Base-by-base conservation (phyloP, 2,797 vertebrate species). In the Morus bassanus region DNA sequence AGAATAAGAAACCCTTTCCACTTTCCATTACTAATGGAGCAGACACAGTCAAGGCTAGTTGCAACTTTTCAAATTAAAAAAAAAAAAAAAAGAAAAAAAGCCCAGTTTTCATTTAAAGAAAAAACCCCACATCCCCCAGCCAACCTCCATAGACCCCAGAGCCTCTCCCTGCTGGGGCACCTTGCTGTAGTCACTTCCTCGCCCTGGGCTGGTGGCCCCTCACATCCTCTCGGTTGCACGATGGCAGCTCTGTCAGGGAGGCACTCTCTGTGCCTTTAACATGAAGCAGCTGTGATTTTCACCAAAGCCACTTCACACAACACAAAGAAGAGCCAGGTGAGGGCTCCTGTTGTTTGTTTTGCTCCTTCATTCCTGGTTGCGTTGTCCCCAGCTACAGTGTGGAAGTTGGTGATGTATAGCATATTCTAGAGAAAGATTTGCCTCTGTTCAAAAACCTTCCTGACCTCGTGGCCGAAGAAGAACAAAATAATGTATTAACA, bases 401-500 rank as follows among this genome's bases (percentile, higher is more conserved):
- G 86, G 69, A 92, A 96, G 89, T 81, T 89, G 43, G 91, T 84
- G 76, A 86, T 94, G 43, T 88, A 70, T 60, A 88, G 39, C 13
- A 41, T 81, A 72, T 94, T 94, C 93, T 94, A 95, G 97, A 97
- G 97, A 97, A 97, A 95, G 86, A 89, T 89, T 91, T 95, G 79
- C 91, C 70, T 97, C 97, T 95, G 91, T 95, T 97, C 60, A 96
- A 80, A 97, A 97, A 87, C 93, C 70, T 82, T 95, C 91, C 96
- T 97, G 98, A 97, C 98, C 97, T 97, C 88, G 28, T 70, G 95
- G 96, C 95, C 74, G 70, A 98, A 98, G 98, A 98, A 97, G 98
- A 97, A 97, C 97, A 98, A 98, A 98, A 97, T 97, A 98, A 96
- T 3, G 76, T 93, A 97, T 96, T 95, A 98, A 98, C 98, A 98